Percentiles rank a stretch among this genome's conserved stretches.
These are phyloP conservation scores for Phylloscopus trochilus DNA, from an alignment of 2,113 vertebrate genomes.

Conservation along the genomic window DNA sequence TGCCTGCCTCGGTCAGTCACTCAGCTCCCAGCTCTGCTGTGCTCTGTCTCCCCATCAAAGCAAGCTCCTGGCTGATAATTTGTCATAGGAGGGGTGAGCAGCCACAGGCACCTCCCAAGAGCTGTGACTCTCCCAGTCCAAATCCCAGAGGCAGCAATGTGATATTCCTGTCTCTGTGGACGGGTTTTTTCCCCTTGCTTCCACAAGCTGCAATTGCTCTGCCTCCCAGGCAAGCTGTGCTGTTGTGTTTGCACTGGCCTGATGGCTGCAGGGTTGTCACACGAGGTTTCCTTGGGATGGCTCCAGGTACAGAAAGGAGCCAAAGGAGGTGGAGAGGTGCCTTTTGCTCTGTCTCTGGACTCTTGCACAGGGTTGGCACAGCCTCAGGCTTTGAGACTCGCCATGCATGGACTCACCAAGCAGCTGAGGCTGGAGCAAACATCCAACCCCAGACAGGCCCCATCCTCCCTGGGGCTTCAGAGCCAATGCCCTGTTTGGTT, in stretches of 20 bases:
- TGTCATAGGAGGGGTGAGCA: not conserved
- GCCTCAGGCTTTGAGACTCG: not conserved
- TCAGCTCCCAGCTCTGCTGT: not conserved
- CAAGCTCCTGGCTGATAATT: not conserved
- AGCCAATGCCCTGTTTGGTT: not conserved
- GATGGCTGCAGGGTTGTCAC: not conserved
- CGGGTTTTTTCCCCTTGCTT: fast-evolving
- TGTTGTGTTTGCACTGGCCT: not conserved
- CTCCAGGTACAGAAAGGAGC: not conserved
- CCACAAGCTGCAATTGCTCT: not conserved
- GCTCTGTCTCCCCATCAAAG: not conserved
- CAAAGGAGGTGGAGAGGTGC: not conserved
- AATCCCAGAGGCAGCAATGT: not conserved
- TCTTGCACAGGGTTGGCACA: not conserved
- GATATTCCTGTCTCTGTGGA: fast-evolving
- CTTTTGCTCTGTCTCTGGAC: not conserved
- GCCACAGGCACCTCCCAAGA: not conserved
- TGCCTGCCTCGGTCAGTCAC: not conserved
- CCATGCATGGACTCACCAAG: not conserved
- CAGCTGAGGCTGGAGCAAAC: not conserved
- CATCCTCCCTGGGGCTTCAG: not conserved
- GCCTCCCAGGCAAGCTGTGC: not conserved
- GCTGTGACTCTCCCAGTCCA: not conserved
- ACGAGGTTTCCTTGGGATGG: not conserved
- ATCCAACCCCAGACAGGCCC: not conserved